Conservation (phyloP, 2,888 invertebrate genomes). For the Leptopilina syphax region DNA sequence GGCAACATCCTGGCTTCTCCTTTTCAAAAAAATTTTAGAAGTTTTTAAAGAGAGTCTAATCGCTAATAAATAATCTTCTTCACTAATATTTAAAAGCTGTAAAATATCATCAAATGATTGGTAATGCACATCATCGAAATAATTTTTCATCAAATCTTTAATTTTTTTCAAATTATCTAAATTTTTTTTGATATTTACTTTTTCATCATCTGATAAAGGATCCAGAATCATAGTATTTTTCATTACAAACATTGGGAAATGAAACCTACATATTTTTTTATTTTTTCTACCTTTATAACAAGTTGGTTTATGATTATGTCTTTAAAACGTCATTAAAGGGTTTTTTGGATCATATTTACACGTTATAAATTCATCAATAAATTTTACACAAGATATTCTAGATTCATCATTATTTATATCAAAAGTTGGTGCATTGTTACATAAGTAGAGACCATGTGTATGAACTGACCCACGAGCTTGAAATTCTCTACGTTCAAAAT, state of each 20-base stretch:
- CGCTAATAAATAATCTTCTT: slow-evolving; percentile 27
- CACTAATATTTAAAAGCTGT: neutral
- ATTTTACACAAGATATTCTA: slow-evolving; percentile 2
- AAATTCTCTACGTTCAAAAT: slow-evolving; percentile 52
- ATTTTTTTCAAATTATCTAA: slow-evolving; percentile 30
- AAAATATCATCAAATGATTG: slow-evolving; percentile 40
- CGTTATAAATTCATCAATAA: slow-evolving; percentile 46
- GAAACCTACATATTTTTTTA: slow-evolving; percentile 39
- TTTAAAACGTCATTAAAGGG: slow-evolving; percentile 38
- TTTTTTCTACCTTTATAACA: slow-evolving; percentile 46
- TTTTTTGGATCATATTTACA: slow-evolving; percentile 47
- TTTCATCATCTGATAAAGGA: slow-evolving; percentile 32
- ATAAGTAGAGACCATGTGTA: slow-evolving; percentile 48
- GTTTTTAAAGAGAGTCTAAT: slow-evolving; percentile 33
- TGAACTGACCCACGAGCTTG: slow-evolving; percentile 54
- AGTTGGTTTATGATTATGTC: slow-evolving; percentile 46
- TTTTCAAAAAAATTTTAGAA: slow-evolving; percentile 43
- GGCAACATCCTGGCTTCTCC: slow-evolving; percentile 38
- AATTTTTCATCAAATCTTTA: slow-evolving; percentile 40
- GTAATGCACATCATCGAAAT: neutral
- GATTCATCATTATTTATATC: slow-evolving; percentile 42
- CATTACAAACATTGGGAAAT: slow-evolving; percentile 44
- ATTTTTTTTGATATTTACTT: neutral
- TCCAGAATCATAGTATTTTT: slow-evolving; percentile 41
- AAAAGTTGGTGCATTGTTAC: slow-evolving; percentile 50